Evolutionary conservation across 2,113 vertebrate genomes (phyloP), one percentile per base, ranked within the genome.

Genomic region (Pithys albifrons): DNA sequence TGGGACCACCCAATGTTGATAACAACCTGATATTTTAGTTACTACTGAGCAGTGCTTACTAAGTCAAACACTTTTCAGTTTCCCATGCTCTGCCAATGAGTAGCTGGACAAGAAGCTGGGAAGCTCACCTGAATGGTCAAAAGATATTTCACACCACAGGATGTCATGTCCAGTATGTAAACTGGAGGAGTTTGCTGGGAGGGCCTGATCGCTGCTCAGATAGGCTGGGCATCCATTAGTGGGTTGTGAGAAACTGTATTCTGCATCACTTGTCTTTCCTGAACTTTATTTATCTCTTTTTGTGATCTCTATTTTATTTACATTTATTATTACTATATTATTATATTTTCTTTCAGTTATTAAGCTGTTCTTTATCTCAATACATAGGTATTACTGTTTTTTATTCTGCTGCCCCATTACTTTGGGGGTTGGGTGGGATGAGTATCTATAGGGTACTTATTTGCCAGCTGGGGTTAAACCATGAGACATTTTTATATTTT

Each of bases 351-450:
- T 43, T 45, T 45, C 41, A 65, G 28, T 33, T 65, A 31, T 28
- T 10, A 69, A 43, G 19, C 3, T 45, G 19, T 17, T 52, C 41
- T 75, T 20, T 69, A 25, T 61, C 19, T 75, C 52, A 89, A 46
- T 7, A 14, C 10, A 9, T 0, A 0, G 6, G 23, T 59, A 33
- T n/a, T 58, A 48, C 5, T 67, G 10, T 27, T 29, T 54, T 28
- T 39, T 23, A n/a, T 54, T 27, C 17, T 62, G 8, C 13, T 41
- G n/a, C 29, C 7, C 24, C 14, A 2, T 41, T 29, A 24, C 16
- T 69, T 55, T 54, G 14, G 19, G 6, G 4, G 9, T 5, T 46
- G 19, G 12, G 2, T 12, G 25, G 24, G 2, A 25, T 46, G 19
- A 39, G 20, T 49, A 13, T 55, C 51, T 62, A 7, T 76, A 31